Evolutionary conservation across 2,797 vertebrate genomes (phyloP), one percentile per base, ranked within the genome.

Genomic region (Calcarius lapponicus): DNA sequence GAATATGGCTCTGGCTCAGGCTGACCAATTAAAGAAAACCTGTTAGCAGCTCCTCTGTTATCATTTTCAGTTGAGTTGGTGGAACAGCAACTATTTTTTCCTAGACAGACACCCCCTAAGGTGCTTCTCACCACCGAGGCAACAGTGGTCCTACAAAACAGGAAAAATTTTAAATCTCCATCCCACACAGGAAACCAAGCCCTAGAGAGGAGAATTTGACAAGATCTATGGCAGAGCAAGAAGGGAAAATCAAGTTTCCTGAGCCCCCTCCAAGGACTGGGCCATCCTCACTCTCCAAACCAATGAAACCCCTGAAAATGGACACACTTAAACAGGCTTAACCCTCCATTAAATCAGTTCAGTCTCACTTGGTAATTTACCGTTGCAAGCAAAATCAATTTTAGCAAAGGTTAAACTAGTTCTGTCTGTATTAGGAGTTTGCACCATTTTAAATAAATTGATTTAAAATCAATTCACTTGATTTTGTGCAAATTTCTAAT

Each of bases 371-470:
- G 3, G 92, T 83, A 85, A 95, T 95, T 97, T 94, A 80, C 78
- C 56, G 40, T 90, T 48, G 78, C 90, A 57, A 85, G 92, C 78
- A 73, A 85, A 95, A 96, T 96, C 95, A 87, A 94, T 96, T 95
- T 89, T 87, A 91, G 81, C 71, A 94, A 96, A 95, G 93, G 96
- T 96, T 95, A 94, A 91, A 93, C 80, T 53, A 64, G 88, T 87
- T 80, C 90, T 57, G 71, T 11, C 86, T 76, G 86, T 64, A 61
- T 73, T 67, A 84, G 47, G 79, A 57, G 79, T 92, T 92, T 65
- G 79, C 81, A 54, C 53, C 84, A 29, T 89, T 82, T 87, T 22
- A 89, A 93, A 94, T 94, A 95, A 91, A 97, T 90, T 91, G 91
- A 94, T 94, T 97, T 92, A 2, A 89, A 95, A 92, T 92, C 93